phyloP scores from a whole-genome alignment of 1,140 invertebrate genomes.

The Ephestia elutella region DNA sequence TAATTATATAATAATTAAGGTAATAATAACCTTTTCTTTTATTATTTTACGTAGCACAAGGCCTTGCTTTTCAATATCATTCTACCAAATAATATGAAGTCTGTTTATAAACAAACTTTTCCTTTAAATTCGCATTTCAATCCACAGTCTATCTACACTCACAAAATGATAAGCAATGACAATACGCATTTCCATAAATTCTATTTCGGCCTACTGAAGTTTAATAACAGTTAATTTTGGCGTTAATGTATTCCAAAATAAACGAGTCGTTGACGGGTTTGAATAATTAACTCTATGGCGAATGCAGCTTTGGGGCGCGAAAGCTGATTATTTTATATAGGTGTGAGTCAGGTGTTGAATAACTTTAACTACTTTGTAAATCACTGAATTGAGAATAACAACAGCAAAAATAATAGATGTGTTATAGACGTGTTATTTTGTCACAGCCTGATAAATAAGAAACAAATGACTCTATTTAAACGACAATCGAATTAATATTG shows the following conservation, averaged over 20 bases:
- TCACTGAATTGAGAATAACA: no score
- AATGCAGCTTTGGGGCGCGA: constrained; percentile 5
- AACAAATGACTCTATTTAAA: no score
- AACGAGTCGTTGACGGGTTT: constrained; percentile 27
- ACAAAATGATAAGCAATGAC: constrained; percentile 6
- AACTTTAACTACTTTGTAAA: neutral
- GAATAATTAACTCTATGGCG: constrained; percentile 37
- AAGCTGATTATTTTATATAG: neutral
- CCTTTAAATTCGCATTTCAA: neutral
- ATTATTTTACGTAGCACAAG: no score
- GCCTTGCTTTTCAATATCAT: no score
- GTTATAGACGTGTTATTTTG: no score
- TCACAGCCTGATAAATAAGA: no score
- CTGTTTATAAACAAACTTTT: neutral
- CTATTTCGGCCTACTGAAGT: constrained; percentile 9
- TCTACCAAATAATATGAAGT: no score
- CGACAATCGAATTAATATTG: no score
- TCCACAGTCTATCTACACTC: neutral
- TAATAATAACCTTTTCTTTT: no score
- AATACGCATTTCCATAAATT: constrained; percentile 16
- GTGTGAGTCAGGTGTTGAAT: neutral
- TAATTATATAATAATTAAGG: no score
- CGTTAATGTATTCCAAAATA: constrained; percentile 35
- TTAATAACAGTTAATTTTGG: constrained; percentile 30
- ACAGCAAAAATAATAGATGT: no score